These are phyloP conservation scores for Lingula anatina DNA, from an alignment of 2,888 invertebrate species.

Conservation along the genomic window DNA sequence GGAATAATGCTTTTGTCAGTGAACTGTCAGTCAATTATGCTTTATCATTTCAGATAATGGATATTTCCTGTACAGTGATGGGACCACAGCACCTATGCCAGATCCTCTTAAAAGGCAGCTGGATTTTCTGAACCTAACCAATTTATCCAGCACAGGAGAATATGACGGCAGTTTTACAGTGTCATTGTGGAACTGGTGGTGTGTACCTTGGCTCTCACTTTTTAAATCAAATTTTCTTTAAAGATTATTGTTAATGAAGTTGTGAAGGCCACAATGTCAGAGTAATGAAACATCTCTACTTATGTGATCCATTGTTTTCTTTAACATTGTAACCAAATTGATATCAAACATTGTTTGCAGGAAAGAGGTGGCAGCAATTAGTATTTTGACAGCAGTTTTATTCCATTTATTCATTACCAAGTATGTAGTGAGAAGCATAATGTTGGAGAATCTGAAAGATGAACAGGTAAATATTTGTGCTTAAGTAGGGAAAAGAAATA, in stretches of 20 bases:
- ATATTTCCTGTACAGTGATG: slow-evolving; percentile 35
- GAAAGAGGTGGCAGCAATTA: slow-evolving; percentile 75
- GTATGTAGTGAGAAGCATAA: background rate
- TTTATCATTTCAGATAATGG: slow-evolving; percentile 29
- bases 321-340: too few relatives aligned
- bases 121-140: too few relatives aligned
- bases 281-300: too few relatives aligned
- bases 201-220: background rate
- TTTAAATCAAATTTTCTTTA: background rate
- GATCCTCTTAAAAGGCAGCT: too few relatives aligned
- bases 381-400: slow-evolving; percentile 67
- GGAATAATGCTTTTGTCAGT: too few relatives aligned
- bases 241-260: too few relatives aligned
- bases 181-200: slow-evolving; percentile 1
- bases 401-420: slow-evolving; percentile 22
- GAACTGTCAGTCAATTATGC: too few relatives aligned
- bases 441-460: background rate
- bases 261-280: too few relatives aligned
- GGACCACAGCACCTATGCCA: slow-evolving; percentile 5
- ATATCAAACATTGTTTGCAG: too few relatives aligned
- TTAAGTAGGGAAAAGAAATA: background rate
- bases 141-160: background rate
- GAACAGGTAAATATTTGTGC: background rate
- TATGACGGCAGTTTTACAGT: background rate
- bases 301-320: too few relatives aligned